A percentile compares a stretch with the other conserved stretches of the same genome.
Conservation (phyloP, 92 coral and sea anemone genomes). For the Galaxea fascicularis region DNA sequence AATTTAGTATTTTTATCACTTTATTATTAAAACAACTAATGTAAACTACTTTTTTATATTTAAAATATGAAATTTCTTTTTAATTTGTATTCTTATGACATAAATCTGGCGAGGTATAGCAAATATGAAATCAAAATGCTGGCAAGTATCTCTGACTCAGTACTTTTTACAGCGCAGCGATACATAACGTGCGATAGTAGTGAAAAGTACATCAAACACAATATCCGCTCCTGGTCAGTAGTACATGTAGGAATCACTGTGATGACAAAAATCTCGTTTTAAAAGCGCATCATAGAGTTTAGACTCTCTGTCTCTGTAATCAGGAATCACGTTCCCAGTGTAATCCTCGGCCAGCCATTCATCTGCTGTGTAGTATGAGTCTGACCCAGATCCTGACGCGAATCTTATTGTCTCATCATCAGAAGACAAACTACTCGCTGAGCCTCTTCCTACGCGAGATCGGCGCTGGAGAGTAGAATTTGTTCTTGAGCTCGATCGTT, state of each 20-base stretch:
- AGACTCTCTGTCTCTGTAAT: slow-evolving; percentile 38
- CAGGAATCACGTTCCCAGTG: slow-evolving; percentile 29
- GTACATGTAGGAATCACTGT: neutral
- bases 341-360: slow-evolving; percentile 37
- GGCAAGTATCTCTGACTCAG: neutral
- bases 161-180: neutral
- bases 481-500: neutral
- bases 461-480: neutral
- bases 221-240: neutral
- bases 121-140: neutral
- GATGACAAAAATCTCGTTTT: slow-evolving; percentile 27
- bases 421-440: slow-evolving; percentile 13
- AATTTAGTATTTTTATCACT: neutral
- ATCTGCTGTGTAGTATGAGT: slow-evolving; percentile 32
- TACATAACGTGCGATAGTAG: neutral
- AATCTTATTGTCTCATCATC: slow-evolving; percentile 18
- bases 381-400: slow-evolving; percentile 6
- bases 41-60: no score
- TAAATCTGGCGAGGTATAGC: neutral
- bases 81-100: neutral
- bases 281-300: slow-evolving; percentile 45
- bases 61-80: neutral
- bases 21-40: no score
- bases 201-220: neutral
- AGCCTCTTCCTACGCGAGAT: neutral